Evolutionary conservation across 2,888 invertebrate genomes (phyloP).

Genomic region (Cremastobaeus sp.): DNA sequence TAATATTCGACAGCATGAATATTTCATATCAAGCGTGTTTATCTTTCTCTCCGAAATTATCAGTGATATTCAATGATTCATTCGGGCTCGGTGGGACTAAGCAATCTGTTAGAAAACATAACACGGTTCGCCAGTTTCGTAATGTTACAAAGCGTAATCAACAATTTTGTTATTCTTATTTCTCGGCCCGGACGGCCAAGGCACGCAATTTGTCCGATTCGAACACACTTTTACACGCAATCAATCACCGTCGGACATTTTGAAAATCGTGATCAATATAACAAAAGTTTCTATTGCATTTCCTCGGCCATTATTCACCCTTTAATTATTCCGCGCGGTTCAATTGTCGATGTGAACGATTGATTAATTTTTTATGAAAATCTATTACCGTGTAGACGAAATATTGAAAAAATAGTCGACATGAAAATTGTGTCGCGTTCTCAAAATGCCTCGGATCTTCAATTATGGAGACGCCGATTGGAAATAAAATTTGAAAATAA

Average conservation of each 20-base stretch:
- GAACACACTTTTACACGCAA: slow-evolving; percentile 25
- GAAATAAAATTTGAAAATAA: no score
- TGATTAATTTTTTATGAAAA: neutral
- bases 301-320: slow-evolving; percentile 6
- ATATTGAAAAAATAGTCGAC: no score
- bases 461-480: no score
- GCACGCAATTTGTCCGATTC: slow-evolving; percentile 29
- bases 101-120: slow-evolving; percentile 26
- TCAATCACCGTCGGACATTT: slow-evolving; percentile 33
- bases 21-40: slow-evolving; percentile 17
- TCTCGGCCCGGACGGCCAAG: neutral
- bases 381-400: no score
- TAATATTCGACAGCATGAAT: slow-evolving; percentile 41
- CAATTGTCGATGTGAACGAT: neutral
- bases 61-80: slow-evolving; percentile 28
- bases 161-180: neutral
- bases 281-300: slow-evolving; percentile 15
- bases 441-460: no score
- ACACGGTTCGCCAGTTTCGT: neutral
- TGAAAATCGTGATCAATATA: slow-evolving; percentile 31
- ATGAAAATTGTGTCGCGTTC: no score
- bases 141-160: neutral
- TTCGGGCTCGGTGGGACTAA: neutral
- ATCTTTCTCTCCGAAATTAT: slow-evolving; percentile 24
- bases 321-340: neutral